phyloP scores from a whole-genome alignment of 2,797 vertebrate genomes.

The Megalops cyprinoides region DNA sequence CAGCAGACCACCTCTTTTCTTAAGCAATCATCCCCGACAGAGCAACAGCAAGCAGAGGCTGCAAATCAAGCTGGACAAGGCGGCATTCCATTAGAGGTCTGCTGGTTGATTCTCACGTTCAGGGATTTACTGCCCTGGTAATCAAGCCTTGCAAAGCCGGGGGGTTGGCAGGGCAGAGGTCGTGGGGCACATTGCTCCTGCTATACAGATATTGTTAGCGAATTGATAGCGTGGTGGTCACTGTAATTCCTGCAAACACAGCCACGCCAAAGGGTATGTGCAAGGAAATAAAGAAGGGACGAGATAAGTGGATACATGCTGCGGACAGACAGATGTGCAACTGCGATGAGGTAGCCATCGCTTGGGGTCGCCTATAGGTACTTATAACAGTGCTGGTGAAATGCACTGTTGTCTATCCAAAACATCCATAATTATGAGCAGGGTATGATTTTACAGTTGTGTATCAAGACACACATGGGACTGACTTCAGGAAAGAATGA shows the following conservation, averaged over 20 bases:
- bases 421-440: background rate
- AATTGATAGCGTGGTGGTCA: background rate
- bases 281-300: background rate
- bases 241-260: background rate
- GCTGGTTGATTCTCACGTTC: background rate
- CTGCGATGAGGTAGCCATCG: background rate
- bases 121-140: constrained; percentile 17
- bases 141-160: background rate
- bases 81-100: background rate
- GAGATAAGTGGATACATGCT: background rate
- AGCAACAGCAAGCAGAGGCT: background rate
- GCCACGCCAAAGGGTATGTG: too few species aligned
- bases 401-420: background rate
- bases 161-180: background rate
- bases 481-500: too few species aligned
- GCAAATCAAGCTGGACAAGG: constrained; percentile 22
- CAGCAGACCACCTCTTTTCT: constrained; percentile 15
- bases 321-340: background rate
- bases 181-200: background rate
- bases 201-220: background rate
- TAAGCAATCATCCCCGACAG: constrained; percentile 11
- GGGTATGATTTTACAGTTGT: too few species aligned
- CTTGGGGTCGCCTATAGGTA: background rate
- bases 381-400: background rate
- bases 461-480: too few species aligned